phyloP scores from a whole-genome alignment of 2,113 vertebrate genomes.

The Pteruthius melanotis region DNA sequence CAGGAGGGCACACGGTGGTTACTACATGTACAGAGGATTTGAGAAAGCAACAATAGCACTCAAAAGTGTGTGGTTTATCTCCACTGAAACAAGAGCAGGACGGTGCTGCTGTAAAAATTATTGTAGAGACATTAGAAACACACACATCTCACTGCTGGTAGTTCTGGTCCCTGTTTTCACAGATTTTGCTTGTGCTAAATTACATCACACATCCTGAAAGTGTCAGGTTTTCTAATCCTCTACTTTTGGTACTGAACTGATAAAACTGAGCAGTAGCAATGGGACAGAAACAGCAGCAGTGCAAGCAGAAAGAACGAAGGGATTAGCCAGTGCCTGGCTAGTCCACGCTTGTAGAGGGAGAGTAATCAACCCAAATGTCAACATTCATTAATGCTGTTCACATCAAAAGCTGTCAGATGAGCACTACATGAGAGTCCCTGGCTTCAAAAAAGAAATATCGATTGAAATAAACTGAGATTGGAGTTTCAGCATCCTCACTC shows the following conservation, averaged over 20 bases:
- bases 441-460: conserved; percentile 37
- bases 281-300: neutral
- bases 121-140: neutral
- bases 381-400: conserved; percentile 45
- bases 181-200: neutral
- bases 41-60: neutral
- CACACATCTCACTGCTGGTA: rapidly evolving
- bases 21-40: rapidly evolving
- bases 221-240: neutral
- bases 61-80: neutral
- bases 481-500: conserved; percentile 39
- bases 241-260: neutral
- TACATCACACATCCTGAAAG: neutral
- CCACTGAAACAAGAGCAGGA: neutral
- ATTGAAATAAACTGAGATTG: conserved; percentile 56
- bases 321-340: conserved; percentile 4
- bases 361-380: conserved; percentile 50
- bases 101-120: neutral
- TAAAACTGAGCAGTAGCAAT: neutral
- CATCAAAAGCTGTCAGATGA: conserved; percentile 29
- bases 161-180: neutral
- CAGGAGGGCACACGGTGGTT: neutral
- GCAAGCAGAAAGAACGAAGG: neutral
- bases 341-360: neutral
- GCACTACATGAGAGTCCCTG: neutral